Percentiles rank a stretch among this genome's conserved stretches.
These are phyloP conservation scores for Aspidoscelis tigris DNA, from an alignment of 2,113 vertebrate species.

Conservation along the genomic window DNA sequence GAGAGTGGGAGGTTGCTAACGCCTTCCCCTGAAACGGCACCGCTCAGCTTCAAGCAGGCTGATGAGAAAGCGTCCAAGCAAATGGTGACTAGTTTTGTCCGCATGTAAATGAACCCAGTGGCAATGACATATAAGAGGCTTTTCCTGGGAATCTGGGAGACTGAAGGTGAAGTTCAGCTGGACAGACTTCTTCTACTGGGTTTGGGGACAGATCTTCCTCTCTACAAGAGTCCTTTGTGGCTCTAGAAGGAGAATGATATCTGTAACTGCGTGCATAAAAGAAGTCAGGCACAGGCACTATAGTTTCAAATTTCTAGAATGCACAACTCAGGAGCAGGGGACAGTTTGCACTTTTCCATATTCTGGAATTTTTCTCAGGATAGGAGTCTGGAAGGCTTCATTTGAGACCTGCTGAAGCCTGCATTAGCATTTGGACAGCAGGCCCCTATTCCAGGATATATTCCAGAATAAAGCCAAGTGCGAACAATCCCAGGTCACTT, in stretches of 20 bases:
- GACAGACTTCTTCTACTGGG: neutral
- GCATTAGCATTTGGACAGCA: no score
- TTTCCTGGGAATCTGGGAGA: neutral
- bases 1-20: constrained; percentile 10
- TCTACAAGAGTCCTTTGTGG: neutral
- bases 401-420: no score
- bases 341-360: no score
- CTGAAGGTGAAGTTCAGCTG: neutral
- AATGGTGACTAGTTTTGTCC: neutral
- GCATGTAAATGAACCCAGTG: neutral
- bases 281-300: neutral
- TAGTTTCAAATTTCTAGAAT: neutral
- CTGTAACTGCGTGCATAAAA: neutral
- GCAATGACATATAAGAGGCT: neutral
- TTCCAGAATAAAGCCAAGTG: no score
- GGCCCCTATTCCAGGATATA: no score
- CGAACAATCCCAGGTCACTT: no score
- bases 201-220: neutral
- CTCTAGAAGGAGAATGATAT: neutral
- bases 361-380: no score
- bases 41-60: neutral
- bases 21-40: neutral
- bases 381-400: no score
- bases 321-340: no score
- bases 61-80: no score